A percentile compares a stretch with the other conserved stretches of the same genome.
Conservation (phyloP, 2,888 invertebrate species). For the Agrotis puta region DNA sequence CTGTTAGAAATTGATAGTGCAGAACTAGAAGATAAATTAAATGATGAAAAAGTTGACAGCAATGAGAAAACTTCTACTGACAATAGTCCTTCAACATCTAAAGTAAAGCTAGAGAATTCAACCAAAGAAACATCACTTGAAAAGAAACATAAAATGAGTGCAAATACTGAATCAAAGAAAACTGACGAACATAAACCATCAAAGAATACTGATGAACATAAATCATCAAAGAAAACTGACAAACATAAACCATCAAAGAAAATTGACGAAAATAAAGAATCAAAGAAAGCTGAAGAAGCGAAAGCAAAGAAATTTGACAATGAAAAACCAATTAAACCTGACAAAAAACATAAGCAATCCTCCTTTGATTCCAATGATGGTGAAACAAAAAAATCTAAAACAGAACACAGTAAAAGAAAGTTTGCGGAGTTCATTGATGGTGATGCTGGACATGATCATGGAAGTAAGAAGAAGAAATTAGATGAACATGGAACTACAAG, state of each 20-base stretch:
- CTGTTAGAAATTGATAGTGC: slow-evolving; percentile 92
- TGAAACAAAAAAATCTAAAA: slow-evolving; percentile 66
- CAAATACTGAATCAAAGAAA: slow-evolving; percentile 38
- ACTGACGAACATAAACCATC: slow-evolving; percentile 35
- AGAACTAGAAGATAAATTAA: slow-evolving; percentile 62
- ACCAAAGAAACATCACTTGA: slow-evolving; percentile 31
- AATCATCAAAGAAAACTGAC: slow-evolving; percentile 23
- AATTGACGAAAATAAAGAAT: slow-evolving; percentile 16
- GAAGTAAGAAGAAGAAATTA: slow-evolving; percentile 60
- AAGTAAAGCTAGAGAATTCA: slow-evolving; percentile 21
- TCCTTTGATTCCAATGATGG: slow-evolving; percentile 53
- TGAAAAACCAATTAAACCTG: slow-evolving; percentile 42
- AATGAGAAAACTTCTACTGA: slow-evolving; percentile 19
- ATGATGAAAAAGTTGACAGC: slow-evolving; percentile 13
- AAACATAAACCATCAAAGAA: slow-evolving; percentile 21
- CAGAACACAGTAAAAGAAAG: slow-evolving; percentile 73
- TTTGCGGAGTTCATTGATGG: slow-evolving; percentile 78
- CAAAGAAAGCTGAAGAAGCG: slow-evolving; percentile 13
- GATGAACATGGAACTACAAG: slow-evolving; percentile 33
- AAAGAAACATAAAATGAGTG: slow-evolving; percentile 43
- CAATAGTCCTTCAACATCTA: slow-evolving; percentile 36
- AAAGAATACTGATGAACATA: slow-evolving; percentile 13
- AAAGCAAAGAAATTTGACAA: slow-evolving; percentile 27
- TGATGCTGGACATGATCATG: slow-evolving; percentile 49
- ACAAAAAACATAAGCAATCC: slow-evolving; percentile 45